Percentiles rank a stretch among this genome's conserved stretches.
phyloP scores from a whole-genome alignment of 2,888 invertebrate genomes.

The Cryptophagus acutangulus region DNA sequence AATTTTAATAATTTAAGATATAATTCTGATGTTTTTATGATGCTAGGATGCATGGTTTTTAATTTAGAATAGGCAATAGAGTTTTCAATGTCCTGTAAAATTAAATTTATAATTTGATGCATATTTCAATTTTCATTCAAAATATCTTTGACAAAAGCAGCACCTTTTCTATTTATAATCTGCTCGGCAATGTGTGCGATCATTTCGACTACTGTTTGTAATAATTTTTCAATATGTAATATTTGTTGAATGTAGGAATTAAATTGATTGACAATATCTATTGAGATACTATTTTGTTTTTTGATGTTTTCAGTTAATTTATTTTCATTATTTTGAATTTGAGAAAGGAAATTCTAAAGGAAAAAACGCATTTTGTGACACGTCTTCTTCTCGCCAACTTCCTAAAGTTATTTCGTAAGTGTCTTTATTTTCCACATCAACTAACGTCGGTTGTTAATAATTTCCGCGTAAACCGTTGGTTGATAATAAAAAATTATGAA shows the following conservation, averaged over 20 bases:
- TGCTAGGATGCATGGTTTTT: conserved; percentile 10
- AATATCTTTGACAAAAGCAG: conserved; percentile 9
- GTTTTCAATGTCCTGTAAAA: conserved; percentile 16
- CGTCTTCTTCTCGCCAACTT: conserved; percentile 4
- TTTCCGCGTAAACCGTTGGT: not conserved
- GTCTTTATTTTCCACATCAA: conserved; percentile 9
- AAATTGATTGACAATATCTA: conserved; percentile 14
- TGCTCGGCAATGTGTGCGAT: not conserved
- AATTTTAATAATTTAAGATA: too few relatives aligned
- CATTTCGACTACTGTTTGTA: conserved; percentile 5
- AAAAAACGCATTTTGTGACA: too few relatives aligned
- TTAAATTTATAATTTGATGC: conserved; percentile 11
- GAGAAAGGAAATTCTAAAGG: not conserved
- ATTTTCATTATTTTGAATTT: conserved; percentile 14
- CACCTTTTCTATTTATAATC: not conserved
- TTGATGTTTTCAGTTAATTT: conserved; percentile 10
- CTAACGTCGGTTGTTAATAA: conserved; percentile 4
- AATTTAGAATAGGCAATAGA: conserved; percentile 10
- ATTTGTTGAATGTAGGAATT: conserved; percentile 15
- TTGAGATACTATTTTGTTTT: conserved; percentile 8
- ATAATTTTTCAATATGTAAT: conserved; percentile 14
- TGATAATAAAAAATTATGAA: conserved; percentile 9
- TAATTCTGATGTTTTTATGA: too few relatives aligned
- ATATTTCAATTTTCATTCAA: conserved; percentile 10
- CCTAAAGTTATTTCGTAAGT: conserved; percentile 4